These are phyloP conservation scores for Dendrolimus pini DNA, from an alignment of 2,888 invertebrate species.

Conservation along the genomic window DNA sequence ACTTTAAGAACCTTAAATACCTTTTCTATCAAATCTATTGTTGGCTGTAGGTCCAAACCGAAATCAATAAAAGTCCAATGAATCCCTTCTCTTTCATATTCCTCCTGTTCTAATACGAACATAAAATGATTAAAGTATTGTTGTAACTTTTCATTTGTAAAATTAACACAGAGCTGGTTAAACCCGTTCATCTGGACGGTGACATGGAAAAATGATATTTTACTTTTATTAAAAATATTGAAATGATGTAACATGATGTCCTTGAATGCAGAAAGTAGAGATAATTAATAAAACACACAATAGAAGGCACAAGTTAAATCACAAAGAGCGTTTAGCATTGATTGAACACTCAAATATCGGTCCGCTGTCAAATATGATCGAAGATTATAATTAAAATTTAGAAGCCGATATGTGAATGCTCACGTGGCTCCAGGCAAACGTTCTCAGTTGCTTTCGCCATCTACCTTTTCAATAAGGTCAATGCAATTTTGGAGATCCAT, in stretches of 20 bases:
- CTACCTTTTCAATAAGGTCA: constrained; percentile 96
- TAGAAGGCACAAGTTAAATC: constrained; percentile 45
- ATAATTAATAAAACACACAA: constrained; percentile 37
- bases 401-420: constrained; percentile 41
- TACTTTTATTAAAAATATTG: constrained; percentile 10
- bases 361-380: constrained; percentile 3
- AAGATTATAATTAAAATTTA: constrained; percentile 12
- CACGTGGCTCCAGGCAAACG: constrained; percentile 69
- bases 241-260: constrained; percentile 8
- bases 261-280: constrained; percentile 5
- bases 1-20: constrained; percentile 68
- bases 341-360: constrained; percentile 41
- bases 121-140: constrained; percentile 98
- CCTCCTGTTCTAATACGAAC: constrained; percentile 97
- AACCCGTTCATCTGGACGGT: constrained; percentile 90
- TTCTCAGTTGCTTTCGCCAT: constrained; percentile 70
- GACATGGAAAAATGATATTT: constrained; percentile 32
- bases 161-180: constrained; percentile 97
- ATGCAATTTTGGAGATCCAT: constrained; percentile 97
- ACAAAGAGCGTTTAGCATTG: constrained; percentile 58
- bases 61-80: constrained; percentile 96
- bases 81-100: constrained; percentile 94
- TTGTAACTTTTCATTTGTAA: constrained; percentile 96
- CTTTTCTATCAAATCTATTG: constrained; percentile 95
- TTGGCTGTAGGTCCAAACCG: constrained; percentile 94